Evolutionary conservation across 2,888 invertebrate genomes (phyloP), one percentile per base, ranked within the genome.

Genomic region (Brachyptera putata): DNA sequence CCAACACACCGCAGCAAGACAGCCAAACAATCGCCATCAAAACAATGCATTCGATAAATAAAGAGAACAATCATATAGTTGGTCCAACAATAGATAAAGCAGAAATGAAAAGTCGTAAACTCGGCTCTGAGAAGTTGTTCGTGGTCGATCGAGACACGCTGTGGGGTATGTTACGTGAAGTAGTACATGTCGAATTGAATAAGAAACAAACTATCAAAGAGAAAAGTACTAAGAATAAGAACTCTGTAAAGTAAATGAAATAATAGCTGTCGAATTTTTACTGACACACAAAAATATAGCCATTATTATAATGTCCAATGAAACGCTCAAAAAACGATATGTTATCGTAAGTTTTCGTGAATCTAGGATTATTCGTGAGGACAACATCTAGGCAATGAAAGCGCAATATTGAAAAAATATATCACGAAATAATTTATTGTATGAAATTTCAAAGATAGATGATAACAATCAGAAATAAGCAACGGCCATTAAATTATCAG

Each of bases 161-260:
- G 46, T 84, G 84, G 84, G 82, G 82, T 57, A 75, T 84, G 68
- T 71, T 84, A 14, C 81, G 82, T 69, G 84, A 84, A 72, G 81
- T 74, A 2, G 75, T 75, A 5, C 70, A 73, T 61, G 72, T 74
- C 26, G 69, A 69, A 60, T 63, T 69, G 43, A 67, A 67, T 50
- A 67, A 68, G 16, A 60, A 60, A 18, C 53, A 43, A 39, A 18
- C 37, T 53, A 13, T 30, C n/a, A 43, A 43, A 21, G 43, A 43
- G 3, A 43, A 43, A 11, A 11, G 18, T 4, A 21, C 4, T 16
- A 34, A 36, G 37, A 53, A 36, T 36, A 53, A 53, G 36, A 53
- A 53, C 43, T 21, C 11, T 21, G 14, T 43, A 21, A 43, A 43
- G 16, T 43, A 21, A 43, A 37, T 3, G 14, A 16, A 14, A 3